A percentile compares a stretch with the other conserved stretches of the same genome.
These are phyloP conservation scores for Melolontha melolontha DNA, from an alignment of 2,888 invertebrate species.

Conservation along the genomic window DNA sequence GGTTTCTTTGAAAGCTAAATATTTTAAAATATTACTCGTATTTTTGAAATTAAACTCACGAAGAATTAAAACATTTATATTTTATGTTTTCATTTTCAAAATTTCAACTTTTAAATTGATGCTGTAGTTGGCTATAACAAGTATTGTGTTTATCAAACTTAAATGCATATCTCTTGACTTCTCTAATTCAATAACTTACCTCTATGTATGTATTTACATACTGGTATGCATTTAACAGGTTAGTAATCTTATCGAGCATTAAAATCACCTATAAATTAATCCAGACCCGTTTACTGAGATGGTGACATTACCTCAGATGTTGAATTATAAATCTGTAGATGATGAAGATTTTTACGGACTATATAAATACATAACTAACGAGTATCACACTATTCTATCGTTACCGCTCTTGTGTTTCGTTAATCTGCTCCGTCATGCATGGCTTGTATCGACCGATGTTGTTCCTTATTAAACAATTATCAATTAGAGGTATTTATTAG, in stretches of 20 bases:
- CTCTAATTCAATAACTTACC: too few species aligned
- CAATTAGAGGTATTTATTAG: slow-evolving; percentile 6
- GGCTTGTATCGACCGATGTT: background rate
- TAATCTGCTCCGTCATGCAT: slow-evolving; percentile 18
- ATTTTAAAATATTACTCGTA: too few species aligned
- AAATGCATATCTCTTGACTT: too few species aligned
- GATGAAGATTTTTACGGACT: background rate
- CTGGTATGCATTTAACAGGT: background rate
- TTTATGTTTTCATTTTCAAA: too few species aligned
- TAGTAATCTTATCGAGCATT: slow-evolving; percentile 1
- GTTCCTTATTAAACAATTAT: slow-evolving; percentile 11
- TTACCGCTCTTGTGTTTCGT: background rate
- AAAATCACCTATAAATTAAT: slow-evolving; percentile 4
- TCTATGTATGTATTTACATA: too few species aligned
- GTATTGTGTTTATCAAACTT: too few species aligned
- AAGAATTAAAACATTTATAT: too few species aligned
- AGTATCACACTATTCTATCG: too few species aligned
- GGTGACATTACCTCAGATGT: background rate
- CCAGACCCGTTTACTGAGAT: background rate
- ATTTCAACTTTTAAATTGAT: too few species aligned
- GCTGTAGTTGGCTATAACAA: too few species aligned
- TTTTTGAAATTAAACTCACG: too few species aligned
- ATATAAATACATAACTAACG: background rate
- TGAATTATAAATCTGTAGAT: slow-evolving; percentile 5
- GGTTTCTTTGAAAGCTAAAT: too few species aligned